These are phyloP conservation scores for Lepeophtheirus salmonis DNA, from an alignment of 1,140 invertebrate species.

Conservation along the genomic window DNA sequence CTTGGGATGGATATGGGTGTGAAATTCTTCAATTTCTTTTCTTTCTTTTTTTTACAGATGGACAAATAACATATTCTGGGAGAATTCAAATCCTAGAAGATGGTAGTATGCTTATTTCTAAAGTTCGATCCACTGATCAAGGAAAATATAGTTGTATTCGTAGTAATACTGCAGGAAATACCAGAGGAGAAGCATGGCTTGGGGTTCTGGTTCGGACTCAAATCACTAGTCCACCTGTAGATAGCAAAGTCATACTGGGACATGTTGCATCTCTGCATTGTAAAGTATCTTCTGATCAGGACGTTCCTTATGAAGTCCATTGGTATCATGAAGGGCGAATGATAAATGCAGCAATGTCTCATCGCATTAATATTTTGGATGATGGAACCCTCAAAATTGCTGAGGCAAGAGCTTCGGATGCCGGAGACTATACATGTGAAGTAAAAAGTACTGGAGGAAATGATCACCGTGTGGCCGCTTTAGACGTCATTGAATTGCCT, in stretches of 20 bases:
- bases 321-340: slow-evolving; percentile 62
- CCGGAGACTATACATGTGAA: slow-evolving; percentile 31
- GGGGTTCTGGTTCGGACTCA: slow-evolving; percentile 68
- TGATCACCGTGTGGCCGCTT: slow-evolving; percentile 58
- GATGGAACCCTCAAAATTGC: slow-evolving; percentile 32
- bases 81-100: slow-evolving; percentile 55
- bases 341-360: slow-evolving; percentile 19
- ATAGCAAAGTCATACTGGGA: slow-evolving; percentile 61
- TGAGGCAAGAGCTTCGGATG: slow-evolving; percentile 32
- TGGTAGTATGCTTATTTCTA: slow-evolving; percentile 67
- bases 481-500: slow-evolving; percentile 81
- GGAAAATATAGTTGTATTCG: slow-evolving; percentile 74
- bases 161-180: slow-evolving; percentile 65
- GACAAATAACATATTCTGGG: slow-evolving; percentile 12
- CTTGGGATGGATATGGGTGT: no score
- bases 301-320: slow-evolving; percentile 65
- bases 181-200: slow-evolving; percentile 57
- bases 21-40: not conserved
- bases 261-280: slow-evolving; percentile 76
- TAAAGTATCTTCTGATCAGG: slow-evolving; percentile 74
- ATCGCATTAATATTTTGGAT: slow-evolving; percentile 25
- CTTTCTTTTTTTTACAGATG: slow-evolving; percentile 28
- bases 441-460: slow-evolving; percentile 49
- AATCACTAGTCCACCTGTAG: slow-evolving; percentile 73
- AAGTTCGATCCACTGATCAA: slow-evolving; percentile 53